A percentile compares a stretch with the other conserved stretches of the same genome.
These are phyloP conservation scores for Ammospiza nelsoni DNA, from an alignment of 2,113 vertebrate genomes.

Conservation along the genomic window DNA sequence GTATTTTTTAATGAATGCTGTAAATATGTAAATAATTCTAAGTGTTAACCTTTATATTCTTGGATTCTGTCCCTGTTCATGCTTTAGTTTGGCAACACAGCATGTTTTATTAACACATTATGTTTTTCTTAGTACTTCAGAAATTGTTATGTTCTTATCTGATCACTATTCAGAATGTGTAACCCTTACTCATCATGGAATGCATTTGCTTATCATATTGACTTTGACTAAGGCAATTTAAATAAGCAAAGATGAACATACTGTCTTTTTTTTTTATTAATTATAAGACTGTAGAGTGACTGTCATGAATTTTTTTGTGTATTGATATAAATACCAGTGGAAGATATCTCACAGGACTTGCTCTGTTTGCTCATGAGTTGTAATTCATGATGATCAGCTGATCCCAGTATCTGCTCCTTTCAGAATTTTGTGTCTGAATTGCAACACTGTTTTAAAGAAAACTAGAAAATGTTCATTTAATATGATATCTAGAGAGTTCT, in stretches of 20 bases:
- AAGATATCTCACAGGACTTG: neutral
- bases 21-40: neutral
- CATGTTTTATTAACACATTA: neutral
- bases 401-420: neutral
- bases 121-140: neutral
- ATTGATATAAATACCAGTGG: neutral
- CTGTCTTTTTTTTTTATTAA: neutral
- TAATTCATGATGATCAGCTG: neutral
- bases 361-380: neutral
- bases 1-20: neutral
- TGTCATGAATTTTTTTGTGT: neutral
- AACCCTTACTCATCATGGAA: neutral
- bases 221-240: neutral
- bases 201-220: neutral
- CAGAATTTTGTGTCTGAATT: neutral
- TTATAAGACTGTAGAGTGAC: neutral
- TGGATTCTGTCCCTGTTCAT: neutral
- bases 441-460: neutral
- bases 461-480: neutral
- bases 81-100: neutral
- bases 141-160: neutral
- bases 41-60: neutral
- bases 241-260: neutral
- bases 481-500: neutral
- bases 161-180: neutral